These are phyloP conservation scores for Spinus olivaceus DNA, from an alignment of 2,797 vertebrate genomes.

Conservation along the genomic window DNA sequence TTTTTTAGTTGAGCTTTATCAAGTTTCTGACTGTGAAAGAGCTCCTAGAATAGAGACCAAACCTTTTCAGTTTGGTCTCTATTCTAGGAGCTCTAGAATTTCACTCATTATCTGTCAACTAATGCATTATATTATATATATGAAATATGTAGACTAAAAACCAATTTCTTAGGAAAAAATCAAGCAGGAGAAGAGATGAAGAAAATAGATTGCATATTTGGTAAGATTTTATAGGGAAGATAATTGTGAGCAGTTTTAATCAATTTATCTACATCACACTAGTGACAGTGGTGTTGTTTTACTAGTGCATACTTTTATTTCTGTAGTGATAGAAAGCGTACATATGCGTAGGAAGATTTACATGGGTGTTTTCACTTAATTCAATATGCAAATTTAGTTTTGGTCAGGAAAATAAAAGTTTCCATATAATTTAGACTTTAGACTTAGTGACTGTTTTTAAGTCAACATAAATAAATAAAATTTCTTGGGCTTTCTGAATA, in stretches of 20 bases:
- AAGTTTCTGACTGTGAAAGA: neutral
- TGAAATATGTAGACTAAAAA: neutral
- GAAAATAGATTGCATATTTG: neutral
- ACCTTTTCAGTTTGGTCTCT: neutral
- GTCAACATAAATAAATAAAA: neutral
- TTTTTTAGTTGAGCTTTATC: neutral
- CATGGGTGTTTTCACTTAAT: neutral
- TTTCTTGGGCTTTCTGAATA: neutral
- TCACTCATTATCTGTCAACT: neutral
- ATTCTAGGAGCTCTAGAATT: neutral
- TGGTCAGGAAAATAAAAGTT: neutral
- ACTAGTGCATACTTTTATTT: neutral
- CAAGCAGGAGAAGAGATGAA: neutral
- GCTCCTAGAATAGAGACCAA: neutral
- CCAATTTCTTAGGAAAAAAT: neutral
- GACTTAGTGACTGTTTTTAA: neutral
- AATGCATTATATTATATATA: neutral
- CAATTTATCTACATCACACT: neutral
- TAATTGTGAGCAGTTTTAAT: neutral
- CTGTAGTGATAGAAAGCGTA: neutral
- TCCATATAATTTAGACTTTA: neutral
- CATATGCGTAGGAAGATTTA: accelerated
- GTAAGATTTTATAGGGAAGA: neutral
- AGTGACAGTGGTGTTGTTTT: accelerated
- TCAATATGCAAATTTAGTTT: neutral